Percentiles rank a stretch among this genome's conserved stretches.
Conservation (phyloP, 2,888 invertebrate species). For the Platycnemis pennipes region DNA sequence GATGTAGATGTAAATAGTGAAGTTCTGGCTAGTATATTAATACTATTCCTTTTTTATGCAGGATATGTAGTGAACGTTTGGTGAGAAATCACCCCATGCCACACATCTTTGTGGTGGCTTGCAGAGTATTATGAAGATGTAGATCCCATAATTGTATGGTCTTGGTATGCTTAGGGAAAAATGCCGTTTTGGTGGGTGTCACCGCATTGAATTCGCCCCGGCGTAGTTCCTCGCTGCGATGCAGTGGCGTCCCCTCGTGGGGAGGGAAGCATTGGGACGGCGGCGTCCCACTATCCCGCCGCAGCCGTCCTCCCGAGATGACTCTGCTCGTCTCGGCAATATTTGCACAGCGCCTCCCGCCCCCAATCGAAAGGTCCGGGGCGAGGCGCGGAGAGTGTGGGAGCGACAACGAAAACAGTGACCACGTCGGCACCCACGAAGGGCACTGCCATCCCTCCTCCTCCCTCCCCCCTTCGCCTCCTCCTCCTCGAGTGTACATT, state of each 20-base stretch:
- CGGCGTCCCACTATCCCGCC: not conserved
- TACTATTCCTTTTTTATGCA: too few species aligned
- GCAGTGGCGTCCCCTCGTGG: not conserved
- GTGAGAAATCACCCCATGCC: too few species aligned
- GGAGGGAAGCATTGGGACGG: not conserved
- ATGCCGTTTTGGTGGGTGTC: too few species aligned
- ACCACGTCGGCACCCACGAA: constrained; percentile 59
- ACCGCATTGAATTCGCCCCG: too few species aligned
- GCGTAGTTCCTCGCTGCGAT: too few species aligned
- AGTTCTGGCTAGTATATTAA: too few species aligned
- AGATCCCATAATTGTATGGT: too few species aligned
- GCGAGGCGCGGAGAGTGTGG: constrained; percentile 12
- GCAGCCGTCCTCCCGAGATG: not conserved
- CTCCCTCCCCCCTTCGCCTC: not conserved
- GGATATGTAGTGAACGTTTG: too few species aligned
- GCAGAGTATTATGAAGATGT: too few species aligned
- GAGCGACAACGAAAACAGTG: constrained; percentile 53
- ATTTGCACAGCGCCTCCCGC: constrained; percentile 23
- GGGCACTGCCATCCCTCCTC: constrained; percentile 43
- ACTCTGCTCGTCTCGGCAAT: not conserved
- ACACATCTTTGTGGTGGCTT: too few species aligned
- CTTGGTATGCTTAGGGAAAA: too few species aligned
- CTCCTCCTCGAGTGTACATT: constrained; percentile 16
- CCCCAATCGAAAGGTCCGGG: not conserved
- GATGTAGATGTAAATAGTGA: too few species aligned